A percentile compares a stretch with the other conserved stretches of the same genome.
Evolutionary conservation across 2,888 invertebrate species (phyloP).

Genomic region (Acheta domesticus): DNA sequence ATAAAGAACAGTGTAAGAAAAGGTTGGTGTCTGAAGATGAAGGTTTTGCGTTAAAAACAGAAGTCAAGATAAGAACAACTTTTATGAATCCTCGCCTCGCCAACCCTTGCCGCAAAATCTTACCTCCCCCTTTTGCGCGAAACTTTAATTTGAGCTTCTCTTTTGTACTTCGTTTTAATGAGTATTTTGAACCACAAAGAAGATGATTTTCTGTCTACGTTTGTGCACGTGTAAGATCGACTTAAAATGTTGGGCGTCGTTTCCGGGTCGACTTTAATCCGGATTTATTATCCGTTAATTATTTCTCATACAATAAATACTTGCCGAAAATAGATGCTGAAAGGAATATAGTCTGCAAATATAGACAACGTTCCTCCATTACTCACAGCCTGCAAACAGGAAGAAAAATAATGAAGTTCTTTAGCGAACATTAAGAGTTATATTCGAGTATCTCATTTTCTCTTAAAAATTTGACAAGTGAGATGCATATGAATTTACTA

Average conservation of each 20-base stretch:
- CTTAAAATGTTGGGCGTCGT: background rate
- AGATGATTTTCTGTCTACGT: constrained; percentile 9
- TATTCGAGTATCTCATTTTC: too few species aligned
- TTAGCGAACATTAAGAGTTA: too few species aligned
- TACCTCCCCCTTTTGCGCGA: background rate
- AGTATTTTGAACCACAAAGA: constrained; percentile 18
- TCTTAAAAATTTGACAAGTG: too few species aligned
- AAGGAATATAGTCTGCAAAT: too few species aligned
- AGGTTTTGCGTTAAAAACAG: constrained; percentile 9
- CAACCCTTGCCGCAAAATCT: constrained; percentile 8
- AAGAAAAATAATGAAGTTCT: too few species aligned
- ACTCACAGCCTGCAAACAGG: too few species aligned
- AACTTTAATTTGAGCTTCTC: constrained; percentile 9
- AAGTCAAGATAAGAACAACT: constrained; percentile 18
- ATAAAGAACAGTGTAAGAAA: constrained; percentile 4
- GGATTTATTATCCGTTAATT: background rate
- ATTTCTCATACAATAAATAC: background rate
- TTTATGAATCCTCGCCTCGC: background rate
- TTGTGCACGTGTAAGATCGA: constrained; percentile 1
- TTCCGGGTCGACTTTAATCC: background rate
- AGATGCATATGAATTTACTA: too few species aligned
- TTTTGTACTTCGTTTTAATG: constrained; percentile 10
- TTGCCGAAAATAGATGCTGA: background rate
- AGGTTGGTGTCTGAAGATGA: constrained; percentile 18
- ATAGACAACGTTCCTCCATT: too few species aligned